Evolutionary conservation across 2,888 invertebrate species (phyloP), one percentile per base, ranked within the genome.

Genomic region (Asteroscopus sphinx): DNA sequence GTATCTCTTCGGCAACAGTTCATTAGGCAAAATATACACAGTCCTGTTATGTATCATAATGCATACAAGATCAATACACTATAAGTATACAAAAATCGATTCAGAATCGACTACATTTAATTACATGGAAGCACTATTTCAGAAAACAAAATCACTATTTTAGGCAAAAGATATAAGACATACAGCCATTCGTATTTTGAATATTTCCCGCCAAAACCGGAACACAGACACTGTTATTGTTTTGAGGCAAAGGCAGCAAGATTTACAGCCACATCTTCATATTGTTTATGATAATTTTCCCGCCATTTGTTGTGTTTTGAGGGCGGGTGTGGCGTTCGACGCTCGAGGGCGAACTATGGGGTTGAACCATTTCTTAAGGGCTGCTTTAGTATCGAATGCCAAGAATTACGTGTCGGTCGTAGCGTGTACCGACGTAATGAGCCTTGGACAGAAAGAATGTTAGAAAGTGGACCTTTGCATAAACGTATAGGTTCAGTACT

Each of bases 11-110:
- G 94, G 94, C 60, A 94, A 81, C 30, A 94, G 80, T 80, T 94
- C 94, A 61, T 93, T 93, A 76, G 94, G 94, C 82, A 94, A 83
- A 68, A 94, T 93, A 76, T 93, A 93, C 63, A 94, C 94, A 42
- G 94, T 93, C 56, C 93, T 84, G 61, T 93, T 94, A 73, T 93
- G 91, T 76, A 93, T 88, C 93, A 93, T 93, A 73, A 72, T 88
- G 54, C 47, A 64, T 62, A 67, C 52, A 51, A 47, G 51, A 64
- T 32, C n/a, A 41, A 62, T 51, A 57, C 49, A 37, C 57, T 49
- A 42, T 26, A 11, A 60, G 17, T 3, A 13, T 11, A 37, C 12
- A 37, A 32, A 35, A 21, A 16, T n/a, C 33, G 0, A 9, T 25
- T 35, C 8, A 52, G 54, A 59, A 56, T 26, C 41, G 33, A 54